A percentile compares a stretch with the other conserved stretches of the same genome.
Conservation (phyloP, 2,888 invertebrate species). For the Halictus ligatus region DNA sequence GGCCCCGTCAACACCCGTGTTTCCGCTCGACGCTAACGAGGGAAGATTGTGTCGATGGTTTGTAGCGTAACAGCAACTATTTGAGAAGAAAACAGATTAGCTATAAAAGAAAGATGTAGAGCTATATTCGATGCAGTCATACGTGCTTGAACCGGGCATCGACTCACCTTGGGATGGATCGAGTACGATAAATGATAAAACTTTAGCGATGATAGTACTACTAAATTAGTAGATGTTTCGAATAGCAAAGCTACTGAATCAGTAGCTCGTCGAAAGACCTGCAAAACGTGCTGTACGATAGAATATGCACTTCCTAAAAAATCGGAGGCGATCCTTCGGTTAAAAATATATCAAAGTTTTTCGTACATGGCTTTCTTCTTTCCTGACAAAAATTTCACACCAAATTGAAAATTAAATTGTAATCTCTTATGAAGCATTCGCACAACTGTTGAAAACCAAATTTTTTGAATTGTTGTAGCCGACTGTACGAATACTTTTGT, state of each 20-base stretch:
- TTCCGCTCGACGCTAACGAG: neutral
- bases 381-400: neutral
- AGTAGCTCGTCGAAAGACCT: conserved; percentile 14
- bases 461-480: neutral
- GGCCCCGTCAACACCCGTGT: neutral
- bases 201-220: conserved; percentile 19
- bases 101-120: neutral
- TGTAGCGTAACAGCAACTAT: neutral
- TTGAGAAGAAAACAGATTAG: neutral
- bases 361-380: neutral
- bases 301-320: neutral
- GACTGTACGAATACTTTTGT: conserved; percentile 5
- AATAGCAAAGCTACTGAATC: conserved; percentile 9
- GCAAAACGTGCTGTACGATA: neutral
- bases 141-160: neutral
- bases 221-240: conserved; percentile 29
- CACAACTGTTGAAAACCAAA: neutral
- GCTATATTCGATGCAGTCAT: neutral
- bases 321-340: neutral
- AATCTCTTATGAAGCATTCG: neutral
- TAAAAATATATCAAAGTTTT: conserved; percentile 9
- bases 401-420: neutral
- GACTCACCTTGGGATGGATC: neutral
- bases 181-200: neutral
- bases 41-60: neutral